Base-by-base conservation (phyloP, 2,888 invertebrate species). In the Oxyscelio sp. region DNA sequence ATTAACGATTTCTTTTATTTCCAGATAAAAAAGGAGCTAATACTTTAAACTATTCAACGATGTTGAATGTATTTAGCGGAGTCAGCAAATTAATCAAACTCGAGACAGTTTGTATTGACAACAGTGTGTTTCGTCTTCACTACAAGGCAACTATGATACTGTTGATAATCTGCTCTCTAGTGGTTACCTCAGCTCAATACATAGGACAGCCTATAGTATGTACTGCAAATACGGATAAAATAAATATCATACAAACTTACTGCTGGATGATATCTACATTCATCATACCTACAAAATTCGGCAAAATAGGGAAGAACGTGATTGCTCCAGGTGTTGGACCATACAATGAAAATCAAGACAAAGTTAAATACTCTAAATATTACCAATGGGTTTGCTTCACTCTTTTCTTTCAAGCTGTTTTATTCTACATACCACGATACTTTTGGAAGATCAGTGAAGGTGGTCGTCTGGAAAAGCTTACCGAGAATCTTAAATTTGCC, bases 131-230 rank as follows among this genome's bases (percentile, higher is more conserved):
- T 94, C 97, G 98, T 66, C 95, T 98, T 92, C 98, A 98, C 94
- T 98, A 98, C 95, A 98, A 98, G 95, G 98, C 97, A 89, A 98
- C 98, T 90, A 98, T 98, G 90, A 96, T 98, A 93, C 96, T 99
- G 90, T 95, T 99, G 94, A 96, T 99, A 90, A 98, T 98, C 85
- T 98, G 98, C 94, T 98, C 98, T 85, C 95, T 99, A 90, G 95
- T 99, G 92, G 98, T 99, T 85, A 98, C 98, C 59, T 98, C 98
- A n/a, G n/a, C n/a, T n/a, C n/a, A n/a, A 93, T 97, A 97, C 43
- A 98, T 98, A 91, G 97, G 98, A 90, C 97, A 98, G 87, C 98
- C 98, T 13, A 95, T n/a, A n/a, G n/a, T n/a, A n/a, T n/a, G n/a
- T n/a, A n/a, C n/a, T n/a, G n/a, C n/a, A n/a, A n/a, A n/a, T n/a